A percentile compares a stretch with the other conserved stretches of the same genome.
These are phyloP conservation scores for Amphiduros pacificus DNA, from an alignment of 2,888 invertebrate genomes.

Conservation along the genomic window DNA sequence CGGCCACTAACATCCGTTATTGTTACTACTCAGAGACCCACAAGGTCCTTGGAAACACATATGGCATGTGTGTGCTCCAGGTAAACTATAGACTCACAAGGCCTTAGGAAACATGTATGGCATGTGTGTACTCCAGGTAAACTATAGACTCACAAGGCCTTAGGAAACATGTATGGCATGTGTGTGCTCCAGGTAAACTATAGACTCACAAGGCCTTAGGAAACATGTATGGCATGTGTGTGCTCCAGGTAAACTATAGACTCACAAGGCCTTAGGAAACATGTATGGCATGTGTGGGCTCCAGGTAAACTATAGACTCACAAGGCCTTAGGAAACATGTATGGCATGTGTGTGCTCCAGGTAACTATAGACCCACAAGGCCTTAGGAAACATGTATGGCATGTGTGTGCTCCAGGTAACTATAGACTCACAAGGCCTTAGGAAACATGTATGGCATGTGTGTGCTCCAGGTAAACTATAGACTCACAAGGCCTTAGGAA, in stretches of 20 bases:
- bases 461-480: too few relatives aligned
- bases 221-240: constrained; percentile 94
- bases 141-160: constrained; percentile 96
- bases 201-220: constrained; percentile 97
- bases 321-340: too few relatives aligned
- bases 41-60: constrained; percentile 96
- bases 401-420: too few relatives aligned
- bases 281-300: too few relatives aligned
- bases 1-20: constrained; percentile 94
- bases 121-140: constrained; percentile 85
- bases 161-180: constrained; percentile 95
- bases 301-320: too few relatives aligned
- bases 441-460: too few relatives aligned
- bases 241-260: constrained; percentile 83
- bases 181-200: constrained; percentile 86
- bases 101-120: constrained; percentile 97
- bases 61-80: constrained; percentile 89
- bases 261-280: too few relatives aligned
- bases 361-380: too few relatives aligned
- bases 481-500: too few relatives aligned
- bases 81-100: constrained; percentile 86
- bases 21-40: constrained; percentile 98
- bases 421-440: too few relatives aligned
- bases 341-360: too few relatives aligned
- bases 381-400: too few relatives aligned